Percentiles rank a stretch among this genome's conserved stretches.
Conservation (phyloP, 2,797 vertebrate species). For the Cottoperca gobio region DNA sequence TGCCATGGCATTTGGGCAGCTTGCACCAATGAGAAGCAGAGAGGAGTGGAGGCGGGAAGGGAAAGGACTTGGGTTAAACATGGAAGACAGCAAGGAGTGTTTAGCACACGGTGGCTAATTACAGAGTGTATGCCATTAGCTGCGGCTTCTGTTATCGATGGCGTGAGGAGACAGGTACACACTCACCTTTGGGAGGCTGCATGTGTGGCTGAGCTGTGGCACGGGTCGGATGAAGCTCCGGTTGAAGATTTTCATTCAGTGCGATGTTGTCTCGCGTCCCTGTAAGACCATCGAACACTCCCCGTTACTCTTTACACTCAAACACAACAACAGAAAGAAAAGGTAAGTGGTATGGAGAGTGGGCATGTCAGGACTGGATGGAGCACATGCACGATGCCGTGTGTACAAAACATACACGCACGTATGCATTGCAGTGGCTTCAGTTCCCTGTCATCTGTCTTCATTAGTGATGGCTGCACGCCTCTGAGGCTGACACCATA, state of each 20-base stretch:
- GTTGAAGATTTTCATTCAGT: constrained; percentile 81
- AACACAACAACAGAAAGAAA: constrained; percentile 14
- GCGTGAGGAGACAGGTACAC: constrained; percentile 56
- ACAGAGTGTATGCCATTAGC: constrained; percentile 63
- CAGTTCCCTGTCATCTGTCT: constrained; percentile 83
- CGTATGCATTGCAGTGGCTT: constrained; percentile 61
- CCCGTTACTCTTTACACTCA: constrained; percentile 23
- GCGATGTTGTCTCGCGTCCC: constrained; percentile 88
- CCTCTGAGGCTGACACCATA: constrained; percentile 85
- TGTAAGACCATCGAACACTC: constrained; percentile 63
- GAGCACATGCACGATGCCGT: constrained; percentile 33
- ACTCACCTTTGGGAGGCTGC: constrained; percentile 84
- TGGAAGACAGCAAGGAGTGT: constrained; percentile 47
- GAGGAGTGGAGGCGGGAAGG: constrained; percentile 64
- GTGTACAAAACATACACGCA: constrained; percentile 48
- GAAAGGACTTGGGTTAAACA: constrained; percentile 70
- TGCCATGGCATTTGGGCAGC: constrained; percentile 89
- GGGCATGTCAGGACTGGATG: constrained; percentile 38
- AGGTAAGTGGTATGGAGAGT: constrained; percentile 9
- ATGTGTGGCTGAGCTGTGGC: constrained; percentile 74
- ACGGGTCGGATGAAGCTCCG: constrained; percentile 81
- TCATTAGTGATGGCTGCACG: constrained; percentile 87
- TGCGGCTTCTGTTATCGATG: constrained; percentile 61
- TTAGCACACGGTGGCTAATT: constrained; percentile 75
- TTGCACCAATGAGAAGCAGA: constrained; percentile 80